Evolutionary conservation across 2,113 vertebrate species (phyloP).

Genomic region (Urocitellus parryii): DNA sequence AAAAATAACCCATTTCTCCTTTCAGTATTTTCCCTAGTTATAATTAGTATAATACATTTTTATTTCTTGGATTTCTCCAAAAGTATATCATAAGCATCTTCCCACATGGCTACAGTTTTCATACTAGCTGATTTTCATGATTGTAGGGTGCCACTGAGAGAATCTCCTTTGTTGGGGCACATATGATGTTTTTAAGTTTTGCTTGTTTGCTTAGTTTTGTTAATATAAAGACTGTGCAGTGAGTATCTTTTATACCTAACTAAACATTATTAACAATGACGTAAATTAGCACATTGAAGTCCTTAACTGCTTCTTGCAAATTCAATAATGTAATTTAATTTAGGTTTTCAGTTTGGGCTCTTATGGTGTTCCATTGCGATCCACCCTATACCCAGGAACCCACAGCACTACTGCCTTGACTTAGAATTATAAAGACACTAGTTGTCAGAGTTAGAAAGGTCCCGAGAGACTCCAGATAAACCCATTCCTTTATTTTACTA

Average conservation of each 20-base stretch:
- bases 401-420: background rate
- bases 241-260: constrained; percentile 21
- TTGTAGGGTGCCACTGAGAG: background rate
- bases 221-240: constrained; percentile 7
- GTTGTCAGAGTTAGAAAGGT: background rate
- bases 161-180: background rate
- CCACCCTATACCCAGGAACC: background rate
- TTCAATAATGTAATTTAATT: constrained; percentile 42
- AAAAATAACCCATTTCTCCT: constrained; percentile 59
- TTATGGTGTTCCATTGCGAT: background rate
- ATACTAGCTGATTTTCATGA: background rate
- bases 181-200: constrained; percentile 8
- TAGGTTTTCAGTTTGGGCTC: background rate
- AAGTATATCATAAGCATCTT: background rate
- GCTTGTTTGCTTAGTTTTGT: constrained; percentile 49
- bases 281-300: constrained; percentile 18
- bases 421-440: background rate
- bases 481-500: background rate
- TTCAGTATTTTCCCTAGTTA: constrained; percentile 30
- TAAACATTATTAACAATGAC: constrained; percentile 21
- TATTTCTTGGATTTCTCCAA: background rate
- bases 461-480: background rate
- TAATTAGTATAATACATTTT: constrained; percentile 38
- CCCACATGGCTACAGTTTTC: background rate
- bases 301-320: constrained; percentile 10